Percentiles rank a stretch among this genome's conserved stretches.
Evolutionary conservation across 2,888 invertebrate genomes (phyloP).

Genomic region (Drosophila trichaetosa): DNA sequence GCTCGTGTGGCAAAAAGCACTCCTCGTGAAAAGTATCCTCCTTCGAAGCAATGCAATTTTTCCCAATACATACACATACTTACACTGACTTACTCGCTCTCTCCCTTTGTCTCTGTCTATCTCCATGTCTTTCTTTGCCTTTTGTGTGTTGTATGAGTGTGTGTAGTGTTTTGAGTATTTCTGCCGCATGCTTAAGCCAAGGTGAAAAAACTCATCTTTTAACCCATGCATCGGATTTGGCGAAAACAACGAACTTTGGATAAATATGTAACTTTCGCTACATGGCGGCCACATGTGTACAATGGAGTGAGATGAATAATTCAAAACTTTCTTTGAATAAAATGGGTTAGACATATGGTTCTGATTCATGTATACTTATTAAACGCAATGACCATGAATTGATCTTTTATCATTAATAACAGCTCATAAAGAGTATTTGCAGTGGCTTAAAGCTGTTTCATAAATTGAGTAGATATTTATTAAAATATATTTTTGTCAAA

Average conservation of each 20-base stretch:
- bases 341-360: not conserved
- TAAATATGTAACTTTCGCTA: slow-evolving; percentile 32
- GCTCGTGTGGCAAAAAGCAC: slow-evolving; percentile 45
- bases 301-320: not conserved
- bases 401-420: not conserved
- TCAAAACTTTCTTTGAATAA: not conserved
- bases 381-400: not conserved
- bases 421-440: not conserved
- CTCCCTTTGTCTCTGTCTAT: not conserved
- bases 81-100: not conserved
- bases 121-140: not conserved
- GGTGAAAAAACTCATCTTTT: slow-evolving; percentile 44
- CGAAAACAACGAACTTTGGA: slow-evolving; percentile 51
- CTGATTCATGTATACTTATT: not conserved
- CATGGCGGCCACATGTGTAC: not conserved
- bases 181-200: slow-evolving; percentile 38
- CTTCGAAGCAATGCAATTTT: slow-evolving; percentile 33
- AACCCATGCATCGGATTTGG: slow-evolving; percentile 41
- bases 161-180: slow-evolving; percentile 8
- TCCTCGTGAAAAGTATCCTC: slow-evolving; percentile 44
- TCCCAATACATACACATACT: not conserved
- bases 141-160: not conserved
- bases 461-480: not conserved
- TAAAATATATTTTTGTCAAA: not conserved
- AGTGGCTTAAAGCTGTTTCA: not conserved